Evolutionary conservation across 2,797 vertebrate species (phyloP).

Genomic region (Sibirionetta formosa): DNA sequence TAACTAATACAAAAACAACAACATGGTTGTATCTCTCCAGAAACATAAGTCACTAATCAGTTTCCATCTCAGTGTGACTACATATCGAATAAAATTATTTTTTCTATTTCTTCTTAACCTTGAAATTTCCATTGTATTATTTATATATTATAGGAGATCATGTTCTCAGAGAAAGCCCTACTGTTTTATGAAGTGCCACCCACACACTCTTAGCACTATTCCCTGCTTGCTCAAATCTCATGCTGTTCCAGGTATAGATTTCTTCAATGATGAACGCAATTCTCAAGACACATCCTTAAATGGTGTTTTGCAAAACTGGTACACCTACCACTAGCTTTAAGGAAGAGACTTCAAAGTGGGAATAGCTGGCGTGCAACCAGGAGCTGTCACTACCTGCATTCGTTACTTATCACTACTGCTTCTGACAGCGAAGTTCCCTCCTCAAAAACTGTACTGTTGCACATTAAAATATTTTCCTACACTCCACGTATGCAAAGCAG

Average conservation of each 20-base stretch:
- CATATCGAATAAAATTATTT: neutral
- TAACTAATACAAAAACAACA: neutral
- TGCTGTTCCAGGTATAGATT: neutral
- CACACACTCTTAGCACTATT: neutral
- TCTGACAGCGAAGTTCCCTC: neutral
- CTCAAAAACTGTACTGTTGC: neutral
- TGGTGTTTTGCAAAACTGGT: neutral
- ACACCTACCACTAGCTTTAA: neutral
- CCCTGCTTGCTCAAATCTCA: neutral
- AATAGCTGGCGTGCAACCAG: neutral
- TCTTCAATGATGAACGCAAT: neutral
- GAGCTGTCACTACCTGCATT: neutral
- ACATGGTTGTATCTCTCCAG: neutral
- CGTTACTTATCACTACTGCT: neutral
- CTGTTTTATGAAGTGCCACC: neutral
- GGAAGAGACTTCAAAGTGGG: neutral
- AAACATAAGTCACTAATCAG: neutral
- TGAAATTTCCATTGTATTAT: neutral
- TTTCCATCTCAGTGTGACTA: neutral
- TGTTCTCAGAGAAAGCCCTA: neutral
- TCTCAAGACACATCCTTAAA: neutral
- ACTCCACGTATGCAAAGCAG: neutral
- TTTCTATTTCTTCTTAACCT: neutral
- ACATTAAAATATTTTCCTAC: neutral
- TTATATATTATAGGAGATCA: neutral